Evolutionary conservation across 2,113 vertebrate species (phyloP), one percentile per base, ranked within the genome.

Genomic region (Dromas ardeola): DNA sequence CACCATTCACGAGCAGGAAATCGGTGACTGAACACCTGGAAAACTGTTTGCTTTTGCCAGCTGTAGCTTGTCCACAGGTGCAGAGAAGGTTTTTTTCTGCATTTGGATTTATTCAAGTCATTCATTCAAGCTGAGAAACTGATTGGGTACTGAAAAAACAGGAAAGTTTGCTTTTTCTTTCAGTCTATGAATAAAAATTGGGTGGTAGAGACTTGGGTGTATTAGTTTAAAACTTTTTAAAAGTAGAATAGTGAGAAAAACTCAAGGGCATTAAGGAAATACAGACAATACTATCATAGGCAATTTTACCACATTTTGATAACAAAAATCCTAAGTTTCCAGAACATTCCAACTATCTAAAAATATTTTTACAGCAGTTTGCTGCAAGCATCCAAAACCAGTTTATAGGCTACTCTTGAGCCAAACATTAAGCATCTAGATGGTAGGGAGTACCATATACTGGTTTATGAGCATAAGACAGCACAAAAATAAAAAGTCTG

Each of bases 41-140:
- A 96, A 85, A 96, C 94, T 86, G 71, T 96, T 96, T 95, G 45
- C 62, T 83, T 95, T 93, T 94, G 71, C 78, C 92, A 96, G 81
- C 81, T 96, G 96, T 72, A 96, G 11, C 43, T 94, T 96, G 78
- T 94, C 74, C 29, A 42, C 95, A 95, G 88, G 93, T 97, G 85
- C 74, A 93, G 43, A 94, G 66, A 69, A 43, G 45, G 18, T 8
- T 30, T 90, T 76, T 87, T 67, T 36, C 56, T 93, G 61, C 38
- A 42, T 89, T 94, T 81, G 50, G 47, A 34, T 67, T 92, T 81
- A 73, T 8, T 59, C 32, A 78, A 90, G 72, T 55, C 6, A 47
- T 52, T 86, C 26, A 19, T 83, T 94, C 59, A 61, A 93, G 73
- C 42, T 87, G 52, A 85, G 73, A 96, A 93, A 89, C 58, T 77